Percentiles rank a stretch among this genome's conserved stretches.
Evolutionary conservation across 2,797 vertebrate genomes (phyloP).

Genomic region (Ambastaia sidthimunki): DNA sequence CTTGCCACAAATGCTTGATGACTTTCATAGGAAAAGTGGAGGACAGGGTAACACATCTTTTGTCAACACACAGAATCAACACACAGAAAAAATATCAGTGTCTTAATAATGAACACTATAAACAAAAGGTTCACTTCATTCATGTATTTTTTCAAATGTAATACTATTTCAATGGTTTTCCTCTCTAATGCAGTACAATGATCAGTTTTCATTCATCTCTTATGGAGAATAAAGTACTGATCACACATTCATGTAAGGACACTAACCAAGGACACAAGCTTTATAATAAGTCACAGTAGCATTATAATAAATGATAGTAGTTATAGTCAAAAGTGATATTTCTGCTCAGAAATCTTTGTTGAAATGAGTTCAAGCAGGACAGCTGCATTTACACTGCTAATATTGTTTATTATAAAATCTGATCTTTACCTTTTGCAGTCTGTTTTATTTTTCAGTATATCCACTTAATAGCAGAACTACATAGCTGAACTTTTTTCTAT

Average conservation of each 20-base stretch:
- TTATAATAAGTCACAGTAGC: not conserved
- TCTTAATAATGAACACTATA: slow-evolving; percentile 1
- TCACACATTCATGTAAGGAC: not conserved
- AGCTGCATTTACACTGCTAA: not conserved
- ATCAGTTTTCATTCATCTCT: slow-evolving; percentile 2
- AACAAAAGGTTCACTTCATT: slow-evolving; percentile 3
- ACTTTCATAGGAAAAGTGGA: slow-evolving; percentile 32
- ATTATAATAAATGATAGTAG: not conserved
- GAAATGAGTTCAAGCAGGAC: too few relatives aligned
- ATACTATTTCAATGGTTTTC: not conserved
- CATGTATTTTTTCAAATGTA: slow-evolving; percentile 25
- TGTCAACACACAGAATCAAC: too few relatives aligned
- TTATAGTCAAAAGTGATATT: not conserved
- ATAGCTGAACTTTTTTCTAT: not conserved
- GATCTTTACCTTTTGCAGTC: not conserved
- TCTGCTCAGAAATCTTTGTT: not conserved
- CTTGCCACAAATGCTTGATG: slow-evolving; percentile 65
- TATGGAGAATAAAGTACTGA: not conserved
- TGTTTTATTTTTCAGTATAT: not conserved
- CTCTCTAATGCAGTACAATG: slow-evolving; percentile 27
- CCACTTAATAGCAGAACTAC: not conserved
- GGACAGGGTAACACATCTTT: not conserved
- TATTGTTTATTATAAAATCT: not conserved
- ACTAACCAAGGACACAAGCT: not conserved
- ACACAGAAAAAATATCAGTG: not conserved